Conservation (phyloP, 2,113 vertebrate genomes). For the Corythornis madagascariensis region DNA sequence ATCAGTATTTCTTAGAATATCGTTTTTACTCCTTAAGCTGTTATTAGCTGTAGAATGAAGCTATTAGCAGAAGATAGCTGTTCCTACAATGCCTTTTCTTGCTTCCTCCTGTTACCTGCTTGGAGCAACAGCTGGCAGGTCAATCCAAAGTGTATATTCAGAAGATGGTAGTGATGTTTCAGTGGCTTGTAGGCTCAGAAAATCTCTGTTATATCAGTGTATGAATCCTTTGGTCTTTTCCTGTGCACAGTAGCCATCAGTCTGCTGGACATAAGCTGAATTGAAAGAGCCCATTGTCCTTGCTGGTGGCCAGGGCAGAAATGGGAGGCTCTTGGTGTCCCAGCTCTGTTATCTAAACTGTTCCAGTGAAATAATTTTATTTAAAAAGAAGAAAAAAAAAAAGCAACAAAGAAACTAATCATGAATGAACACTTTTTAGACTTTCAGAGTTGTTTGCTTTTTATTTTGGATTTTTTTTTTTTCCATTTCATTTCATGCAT, state of each 20-base stretch:
- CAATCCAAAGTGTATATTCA: not conserved
- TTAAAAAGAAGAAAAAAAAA: not conserved
- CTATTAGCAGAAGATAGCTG: not conserved
- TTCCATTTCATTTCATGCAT: not conserved
- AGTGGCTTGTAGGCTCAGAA: not conserved
- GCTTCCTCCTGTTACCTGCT: not conserved
- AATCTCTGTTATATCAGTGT: not conserved
- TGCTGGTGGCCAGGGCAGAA: not conserved
- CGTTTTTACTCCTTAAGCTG: not conserved
- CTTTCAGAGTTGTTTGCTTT: not conserved
- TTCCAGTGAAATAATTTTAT: not conserved
- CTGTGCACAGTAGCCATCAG: not conserved
- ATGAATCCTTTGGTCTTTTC: not conserved
- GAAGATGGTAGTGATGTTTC: not conserved
- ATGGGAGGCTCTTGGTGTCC: not conserved
- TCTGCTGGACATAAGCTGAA: not conserved
- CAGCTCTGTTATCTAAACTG: not conserved
- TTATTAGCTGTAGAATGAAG: not conserved
- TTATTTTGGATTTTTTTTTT: not conserved
- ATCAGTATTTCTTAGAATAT: not conserved
- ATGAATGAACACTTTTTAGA: not conserved
- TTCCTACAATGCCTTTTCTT: not conserved
- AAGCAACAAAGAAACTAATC: not conserved
- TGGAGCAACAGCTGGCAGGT: not conserved
- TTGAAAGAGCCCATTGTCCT: not conserved